Evolutionary conservation across 2,113 vertebrate genomes (phyloP).

Genomic region (Lynx canadensis): DNA sequence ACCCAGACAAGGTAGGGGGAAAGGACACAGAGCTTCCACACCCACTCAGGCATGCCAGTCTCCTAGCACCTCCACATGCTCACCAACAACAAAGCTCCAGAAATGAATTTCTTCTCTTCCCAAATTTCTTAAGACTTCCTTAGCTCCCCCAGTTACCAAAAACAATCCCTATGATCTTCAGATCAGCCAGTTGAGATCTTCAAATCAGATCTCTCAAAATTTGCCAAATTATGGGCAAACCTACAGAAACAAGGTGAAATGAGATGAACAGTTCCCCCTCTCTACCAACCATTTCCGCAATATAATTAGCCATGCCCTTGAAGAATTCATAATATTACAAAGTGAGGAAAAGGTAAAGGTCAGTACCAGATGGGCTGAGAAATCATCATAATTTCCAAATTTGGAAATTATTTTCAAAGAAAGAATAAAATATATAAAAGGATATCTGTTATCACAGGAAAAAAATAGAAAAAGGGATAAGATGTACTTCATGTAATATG

Average conservation of each 20-base stretch:
- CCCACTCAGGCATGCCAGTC: fast-evolving
- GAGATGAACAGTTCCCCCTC: background rate
- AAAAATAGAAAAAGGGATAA: background rate
- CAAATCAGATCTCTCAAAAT: background rate
- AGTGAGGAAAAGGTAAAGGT: background rate
- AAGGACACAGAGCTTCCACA: background rate
- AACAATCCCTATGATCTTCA: background rate
- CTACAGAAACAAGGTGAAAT: background rate
- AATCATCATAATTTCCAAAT: background rate
- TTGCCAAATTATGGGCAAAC: background rate
- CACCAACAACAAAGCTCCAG: background rate
- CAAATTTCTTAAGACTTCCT: background rate
- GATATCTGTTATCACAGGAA: background rate
- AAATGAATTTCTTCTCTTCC: background rate
- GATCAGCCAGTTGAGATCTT: background rate
- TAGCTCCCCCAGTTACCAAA: background rate
- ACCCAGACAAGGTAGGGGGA: background rate
- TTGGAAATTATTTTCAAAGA: background rate
- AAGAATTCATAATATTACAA: background rate
- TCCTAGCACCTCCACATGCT: background rate
- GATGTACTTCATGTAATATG: background rate
- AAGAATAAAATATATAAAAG: background rate
- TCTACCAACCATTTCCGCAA: background rate
- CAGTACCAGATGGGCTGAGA: background rate
- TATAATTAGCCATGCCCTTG: background rate